phyloP scores from a whole-genome alignment of 1,140 invertebrate genomes.

The Spodoptera frugiperda region DNA sequence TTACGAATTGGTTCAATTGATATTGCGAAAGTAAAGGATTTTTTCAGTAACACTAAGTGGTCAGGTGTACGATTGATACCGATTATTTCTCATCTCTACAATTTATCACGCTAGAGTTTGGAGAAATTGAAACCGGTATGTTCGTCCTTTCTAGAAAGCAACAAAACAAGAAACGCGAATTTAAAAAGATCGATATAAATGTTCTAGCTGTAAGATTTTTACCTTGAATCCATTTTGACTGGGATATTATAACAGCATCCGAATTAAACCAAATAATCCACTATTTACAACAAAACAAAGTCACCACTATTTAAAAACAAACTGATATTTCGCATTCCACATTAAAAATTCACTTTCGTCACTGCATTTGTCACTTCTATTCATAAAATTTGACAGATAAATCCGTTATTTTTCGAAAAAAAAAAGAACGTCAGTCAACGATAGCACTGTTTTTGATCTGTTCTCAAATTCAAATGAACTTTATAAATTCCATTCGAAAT shows the following conservation, averaged over 20 bases:
- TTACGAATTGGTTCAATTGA: too few species aligned
- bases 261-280: slow-evolving; percentile 39
- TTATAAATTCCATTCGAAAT: slow-evolving; percentile 52
- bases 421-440: not conserved
- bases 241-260: slow-evolving; percentile 29
- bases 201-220: slow-evolving; percentile 20
- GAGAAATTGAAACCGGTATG: slow-evolving; percentile 41
- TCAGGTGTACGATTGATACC: not conserved
- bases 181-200: not conserved
- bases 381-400: slow-evolving; percentile 1
- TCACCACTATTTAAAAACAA: slow-evolving; percentile 39
- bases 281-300: not conserved
- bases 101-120: slow-evolving; percentile 34
- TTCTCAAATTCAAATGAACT: slow-evolving; percentile 41
- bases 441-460: slow-evolving; percentile 26
- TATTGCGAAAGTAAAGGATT: too few species aligned
- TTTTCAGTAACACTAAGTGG: not conserved
- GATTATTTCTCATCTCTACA: not conserved
- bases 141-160: slow-evolving; percentile 12
- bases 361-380: slow-evolving; percentile 35
- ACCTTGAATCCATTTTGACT: slow-evolving; percentile 57
- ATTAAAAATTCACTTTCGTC: slow-evolving; percentile 46
- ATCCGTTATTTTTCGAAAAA: not conserved
- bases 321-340: slow-evolving; percentile 39
- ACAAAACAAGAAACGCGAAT: not conserved